phyloP scores from a whole-genome alignment of 2,797 vertebrate species.

The Sebastes minor region DNA sequence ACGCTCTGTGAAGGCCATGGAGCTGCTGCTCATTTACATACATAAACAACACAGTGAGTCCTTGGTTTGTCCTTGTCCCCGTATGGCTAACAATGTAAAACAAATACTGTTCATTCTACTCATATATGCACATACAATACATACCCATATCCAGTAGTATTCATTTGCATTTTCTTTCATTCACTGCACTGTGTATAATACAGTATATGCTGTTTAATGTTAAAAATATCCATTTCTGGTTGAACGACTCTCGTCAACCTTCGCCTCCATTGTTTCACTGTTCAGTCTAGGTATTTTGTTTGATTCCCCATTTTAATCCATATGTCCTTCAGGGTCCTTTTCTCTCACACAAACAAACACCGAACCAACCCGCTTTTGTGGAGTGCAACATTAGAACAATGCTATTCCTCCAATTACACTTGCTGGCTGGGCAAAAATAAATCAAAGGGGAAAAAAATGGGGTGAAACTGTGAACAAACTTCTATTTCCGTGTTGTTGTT shows the following conservation, averaged over 20 bases:
- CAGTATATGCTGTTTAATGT: neutral
- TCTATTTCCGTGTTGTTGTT: conserved; percentile 63
- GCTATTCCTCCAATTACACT: conserved; percentile 46
- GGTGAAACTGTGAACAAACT: conserved; percentile 64
- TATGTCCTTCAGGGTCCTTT: neutral
- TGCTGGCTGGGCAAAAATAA: conserved; percentile 59
- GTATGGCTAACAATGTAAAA: neutral
- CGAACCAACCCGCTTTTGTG: conserved; percentile 5
- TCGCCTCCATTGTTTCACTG: neutral
- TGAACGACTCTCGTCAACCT: neutral
- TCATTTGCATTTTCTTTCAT: neutral
- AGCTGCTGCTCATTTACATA: neutral
- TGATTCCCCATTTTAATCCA: neutral
- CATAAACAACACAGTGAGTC: neutral
- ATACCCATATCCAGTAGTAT: neutral
- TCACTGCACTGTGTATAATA: neutral
- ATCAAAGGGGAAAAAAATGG: conserved; percentile 54
- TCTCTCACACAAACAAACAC: conserved; percentile 7
- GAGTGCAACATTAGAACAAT: conserved; percentile 14
- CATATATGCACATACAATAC: neutral
- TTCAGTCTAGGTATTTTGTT: neutral
- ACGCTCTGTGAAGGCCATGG: neutral
- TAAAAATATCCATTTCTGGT: neutral
- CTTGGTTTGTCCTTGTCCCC: neutral
- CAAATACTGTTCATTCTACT: neutral